These are phyloP conservation scores for Coleophora flavipennella DNA, from an alignment of 2,888 invertebrate species.

Conservation along the genomic window DNA sequence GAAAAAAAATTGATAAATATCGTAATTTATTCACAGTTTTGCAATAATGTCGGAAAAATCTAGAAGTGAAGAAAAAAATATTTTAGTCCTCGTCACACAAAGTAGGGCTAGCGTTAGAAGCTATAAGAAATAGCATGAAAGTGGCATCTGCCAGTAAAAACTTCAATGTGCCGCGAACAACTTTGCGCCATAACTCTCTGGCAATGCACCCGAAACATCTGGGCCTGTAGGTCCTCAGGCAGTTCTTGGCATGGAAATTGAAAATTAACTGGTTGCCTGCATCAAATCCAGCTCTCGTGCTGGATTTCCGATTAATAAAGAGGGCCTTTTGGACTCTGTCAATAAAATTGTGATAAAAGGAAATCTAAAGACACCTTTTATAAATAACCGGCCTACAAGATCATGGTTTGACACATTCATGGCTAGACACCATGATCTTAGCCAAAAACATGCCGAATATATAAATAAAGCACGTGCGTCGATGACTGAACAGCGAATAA, in stretches of 20 bases:
- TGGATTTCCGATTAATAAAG: conserved; percentile 18
- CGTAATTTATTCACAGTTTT: neutral
- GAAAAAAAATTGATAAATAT: neutral
- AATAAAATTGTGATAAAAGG: conserved; percentile 18
- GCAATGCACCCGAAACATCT: conserved; percentile 17
- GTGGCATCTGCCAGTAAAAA: conserved; percentile 11
- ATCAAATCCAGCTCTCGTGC: conserved; percentile 17
- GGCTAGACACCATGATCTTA: conserved; percentile 17
- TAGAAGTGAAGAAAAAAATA: conserved; percentile 4
- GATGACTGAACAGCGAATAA: conserved; percentile 16
- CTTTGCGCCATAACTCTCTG: conserved; percentile 16
- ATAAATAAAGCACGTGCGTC: conserved; percentile 19
- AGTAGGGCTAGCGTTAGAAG: conserved; percentile 4
- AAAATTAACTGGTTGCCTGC: conserved; percentile 16
- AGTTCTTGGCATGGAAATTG: conserved; percentile 17
- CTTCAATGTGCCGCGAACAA: conserved; percentile 16
- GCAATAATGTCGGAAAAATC: neutral
- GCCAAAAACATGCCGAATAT: conserved; percentile 18
- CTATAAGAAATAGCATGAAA: conserved; percentile 11
- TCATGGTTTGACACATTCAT: conserved; percentile 17
- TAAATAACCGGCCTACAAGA: conserved; percentile 9
- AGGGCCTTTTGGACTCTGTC: conserved; percentile 18
- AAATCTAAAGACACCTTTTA: conserved; percentile 16
- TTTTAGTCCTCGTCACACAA: neutral
- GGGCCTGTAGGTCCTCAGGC: conserved; percentile 20